Base-by-base conservation (phyloP, 2,888 invertebrate genomes). In the Eristalis arbustorum region DNA sequence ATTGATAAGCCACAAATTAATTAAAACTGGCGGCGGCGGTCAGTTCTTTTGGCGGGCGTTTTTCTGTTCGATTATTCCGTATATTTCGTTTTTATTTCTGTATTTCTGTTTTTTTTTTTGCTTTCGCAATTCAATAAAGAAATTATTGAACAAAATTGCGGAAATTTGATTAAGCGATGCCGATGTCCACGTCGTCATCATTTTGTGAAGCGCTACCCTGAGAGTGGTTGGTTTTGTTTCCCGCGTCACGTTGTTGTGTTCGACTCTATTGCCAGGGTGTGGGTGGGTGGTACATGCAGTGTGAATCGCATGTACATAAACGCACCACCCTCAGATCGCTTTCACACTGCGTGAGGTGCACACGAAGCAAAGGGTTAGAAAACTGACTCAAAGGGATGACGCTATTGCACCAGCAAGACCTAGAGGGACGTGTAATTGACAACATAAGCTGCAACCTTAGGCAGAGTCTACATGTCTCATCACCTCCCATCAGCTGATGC, bases 1-100 rank as follows among this genome's bases (percentile, higher is more conserved):
- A 92, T 92, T 92, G 92, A 92, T 92, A 91, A 91, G 92, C 92
- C 92, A 91, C 92, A 92, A 92, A 91, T 92, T 92, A 92, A 92
- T 92, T 92, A 92, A 88, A 88, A 88, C 82, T 85, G 80, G 82
- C 85, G 83, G 89, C 85, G 78, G 78, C 80, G 82, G 80, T 87
- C 87, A 84, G 84, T 87, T 87, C 90, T 88, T 88, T 89, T 88
- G 88, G 87, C 68, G 88, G 88, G 77, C 84, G 80, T 88, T 85
- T 85, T 85, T 88, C 89, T 89, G 84, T 91, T 91, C 91, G 91
- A 91, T 89, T 91, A 91, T 90, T 91, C 89, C 89, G 88, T 78
- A 64, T 79, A 72, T 81, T 49, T 18, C 49, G 49, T 18, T n/a
- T 49, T 49, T 42, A 14, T 42, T 56, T 78, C 40, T 68, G 37